Base-by-base conservation (phyloP, 1,140 invertebrate species). In the Panagrolaimus sp. region DNA sequence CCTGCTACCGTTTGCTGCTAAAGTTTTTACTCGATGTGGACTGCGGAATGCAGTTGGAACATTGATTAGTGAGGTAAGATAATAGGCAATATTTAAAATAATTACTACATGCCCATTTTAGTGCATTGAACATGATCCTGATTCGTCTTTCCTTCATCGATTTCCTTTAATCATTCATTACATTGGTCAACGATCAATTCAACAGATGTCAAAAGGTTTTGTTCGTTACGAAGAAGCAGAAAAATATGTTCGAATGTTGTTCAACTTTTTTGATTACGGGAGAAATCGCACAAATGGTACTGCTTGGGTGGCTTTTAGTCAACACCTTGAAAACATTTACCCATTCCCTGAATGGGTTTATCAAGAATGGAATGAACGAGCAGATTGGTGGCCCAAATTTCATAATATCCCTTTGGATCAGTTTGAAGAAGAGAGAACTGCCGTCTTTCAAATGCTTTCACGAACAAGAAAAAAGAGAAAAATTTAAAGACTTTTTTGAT, bases 21-120 rank as follows among this genome's bases (percentile, higher is more conserved):
- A 12, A 14, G 17, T 58, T 21, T 12, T 58, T 21, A 28, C 10
- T n/a, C 52, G 52, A 52, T 52, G 17, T 17, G 48, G 48, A 21
- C 17, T 52, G 8, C 9, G 17, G 8, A 17, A 14, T 12, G 4
- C 52, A 58, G 32, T 58, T 58, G 52, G 52, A 26, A 28, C 14
- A 2, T 1, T 58, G 12, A 58, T 58, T n/a, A 58, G 52, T 58
- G 52, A 58, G 17, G 52, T 58, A 58, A 15, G 48, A 21, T 26
- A 10, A 21, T 24, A 1, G 14, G 28, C 8, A 4, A 1, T 0
- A 21, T 10, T 10, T 8, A 0, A n/a, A 1, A n/a, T 21, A 24
- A 26, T 58, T 58, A 21, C 52, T 28, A n/a, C 28, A 12, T 55
- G 52, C 28, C 4, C 8, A 12, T 58, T 58, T 14, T 21, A 58